Evolutionary conservation across 2,113 vertebrate genomes (phyloP).

Genomic region (Dipodomys ordii): DNA sequence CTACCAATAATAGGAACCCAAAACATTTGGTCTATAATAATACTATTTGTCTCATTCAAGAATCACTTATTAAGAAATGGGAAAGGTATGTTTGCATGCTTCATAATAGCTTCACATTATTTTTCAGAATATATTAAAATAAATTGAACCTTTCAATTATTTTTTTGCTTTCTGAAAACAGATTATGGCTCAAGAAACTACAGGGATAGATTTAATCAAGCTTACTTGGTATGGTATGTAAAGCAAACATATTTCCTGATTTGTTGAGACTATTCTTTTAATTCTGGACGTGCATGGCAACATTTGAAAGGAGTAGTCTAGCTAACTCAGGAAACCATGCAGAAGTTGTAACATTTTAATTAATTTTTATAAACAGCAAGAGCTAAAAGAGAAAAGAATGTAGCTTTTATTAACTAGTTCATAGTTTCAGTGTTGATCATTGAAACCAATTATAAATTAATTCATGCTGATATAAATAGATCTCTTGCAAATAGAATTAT

Average conservation of each 20-base stretch:
- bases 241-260: constrained; percentile 10
- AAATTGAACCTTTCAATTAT: constrained; percentile 50
- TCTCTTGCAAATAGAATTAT: not conserved
- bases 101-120: constrained; percentile 19
- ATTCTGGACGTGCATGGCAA: constrained; percentile 61
- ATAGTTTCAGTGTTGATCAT: constrained; percentile 68
- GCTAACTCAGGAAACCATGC: constrained; percentile 64
- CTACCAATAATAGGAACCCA: constrained; percentile 54
- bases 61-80: constrained; percentile 38
- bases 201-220: constrained; percentile 9
- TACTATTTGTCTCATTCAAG: constrained; percentile 35
- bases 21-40: constrained; percentile 58
- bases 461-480: constrained; percentile 42
- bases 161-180: constrained; percentile 63
- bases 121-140: constrained; percentile 66
- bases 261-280: constrained; percentile 56
- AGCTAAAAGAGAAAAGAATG: constrained; percentile 50
- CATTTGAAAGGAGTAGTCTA: constrained; percentile 69
- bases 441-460: constrained; percentile 28
- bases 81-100: constrained; percentile 44
- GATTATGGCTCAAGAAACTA: constrained; percentile 20
- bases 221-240: constrained; percentile 28
- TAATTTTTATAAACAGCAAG: not conserved
- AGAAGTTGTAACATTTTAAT: constrained; percentile 33
- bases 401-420: constrained; percentile 49